These are phyloP conservation scores for Cheilosia grossa DNA, from an alignment of 2,888 invertebrate species.

Conservation along the genomic window DNA sequence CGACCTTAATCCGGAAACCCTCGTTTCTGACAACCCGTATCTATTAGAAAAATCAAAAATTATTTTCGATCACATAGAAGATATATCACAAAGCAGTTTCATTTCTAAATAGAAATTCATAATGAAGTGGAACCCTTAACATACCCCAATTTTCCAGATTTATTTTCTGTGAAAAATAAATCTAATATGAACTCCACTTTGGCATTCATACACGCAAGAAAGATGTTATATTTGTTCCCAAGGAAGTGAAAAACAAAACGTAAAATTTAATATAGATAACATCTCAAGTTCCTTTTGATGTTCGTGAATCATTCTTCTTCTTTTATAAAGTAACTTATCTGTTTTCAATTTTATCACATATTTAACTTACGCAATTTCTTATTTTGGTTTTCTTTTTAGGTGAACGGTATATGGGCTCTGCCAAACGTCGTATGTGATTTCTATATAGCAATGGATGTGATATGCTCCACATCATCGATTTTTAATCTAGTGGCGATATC, in stretches of 20 bases:
- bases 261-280: not conserved
- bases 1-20: no score
- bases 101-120: no score
- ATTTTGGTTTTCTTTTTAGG: constrained; percentile 84
- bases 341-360: constrained; percentile 10
- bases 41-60: no score
- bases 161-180: not conserved
- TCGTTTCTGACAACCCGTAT: no score
- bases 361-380: constrained; percentile 2
- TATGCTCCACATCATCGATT: constrained; percentile 98
- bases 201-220: constrained; percentile 16
- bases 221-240: not conserved
- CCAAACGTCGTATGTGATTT: constrained; percentile 97
- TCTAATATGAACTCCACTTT: constrained; percentile 7
- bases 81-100: no score
- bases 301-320: not conserved
- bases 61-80: no score
- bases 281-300: constrained; percentile 18
- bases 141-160: not conserved
- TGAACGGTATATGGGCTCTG: constrained; percentile 94
- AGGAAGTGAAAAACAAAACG: constrained; percentile 8
- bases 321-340: not conserved
- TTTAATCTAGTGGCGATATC: constrained; percentile 99
- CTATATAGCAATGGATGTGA: constrained; percentile 99
- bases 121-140: not conserved